Conservation (phyloP, 92 coral and sea anemone species). For the Paramuricea clavata region DNA sequence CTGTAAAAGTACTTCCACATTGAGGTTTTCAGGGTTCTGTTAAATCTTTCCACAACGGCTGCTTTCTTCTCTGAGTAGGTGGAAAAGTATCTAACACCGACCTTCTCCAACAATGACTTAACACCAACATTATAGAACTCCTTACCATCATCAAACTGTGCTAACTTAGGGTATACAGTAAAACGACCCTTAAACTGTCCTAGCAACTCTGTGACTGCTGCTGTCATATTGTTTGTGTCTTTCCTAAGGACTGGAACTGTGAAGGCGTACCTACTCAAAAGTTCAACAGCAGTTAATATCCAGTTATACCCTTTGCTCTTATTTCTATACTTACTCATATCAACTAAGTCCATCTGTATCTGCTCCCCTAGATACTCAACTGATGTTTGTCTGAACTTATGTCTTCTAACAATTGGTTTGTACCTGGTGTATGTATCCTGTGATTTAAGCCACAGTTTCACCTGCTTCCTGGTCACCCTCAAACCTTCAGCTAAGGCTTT, state of each 20-base stretch:
- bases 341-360: conserved; percentile 47
- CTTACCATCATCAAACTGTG: conserved; percentile 41
- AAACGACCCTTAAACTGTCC: conserved; percentile 21
- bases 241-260: conserved; percentile 25
- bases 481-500: no score
- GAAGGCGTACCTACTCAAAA: conserved; percentile 29
- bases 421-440: conserved; percentile 52
- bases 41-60: conserved; percentile 19
- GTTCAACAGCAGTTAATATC: conserved; percentile 45
- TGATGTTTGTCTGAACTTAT: conserved; percentile 13
- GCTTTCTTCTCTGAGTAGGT: conserved; percentile 25
- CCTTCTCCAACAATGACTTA: conserved; percentile 25
- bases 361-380: conserved; percentile 40
- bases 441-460: conserved; percentile 34
- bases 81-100: conserved; percentile 41
- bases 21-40: conserved; percentile 14
- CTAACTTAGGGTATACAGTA: conserved; percentile 15
- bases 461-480: no score
- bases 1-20: conserved; percentile 57
- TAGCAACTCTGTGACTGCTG: conserved; percentile 34
- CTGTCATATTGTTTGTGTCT: conserved; percentile 37
- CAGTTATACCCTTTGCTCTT: conserved; percentile 37
- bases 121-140: conserved; percentile 3
- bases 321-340: no score
- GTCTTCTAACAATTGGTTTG: conserved; percentile 51